Base-by-base conservation (phyloP, 2,888 invertebrate species). In the Tricholauxania praeusta region DNA sequence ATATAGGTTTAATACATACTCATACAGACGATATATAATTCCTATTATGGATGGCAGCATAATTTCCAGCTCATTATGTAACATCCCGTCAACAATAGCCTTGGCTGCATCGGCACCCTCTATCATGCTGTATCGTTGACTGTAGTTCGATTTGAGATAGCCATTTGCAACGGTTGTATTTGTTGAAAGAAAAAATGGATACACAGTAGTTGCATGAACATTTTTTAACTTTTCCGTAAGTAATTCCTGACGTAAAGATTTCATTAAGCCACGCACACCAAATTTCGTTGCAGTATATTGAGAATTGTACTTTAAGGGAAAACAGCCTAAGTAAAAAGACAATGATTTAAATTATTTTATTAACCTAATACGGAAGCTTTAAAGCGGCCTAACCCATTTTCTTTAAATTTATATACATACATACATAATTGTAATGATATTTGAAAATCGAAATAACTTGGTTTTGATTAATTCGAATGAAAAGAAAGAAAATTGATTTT, bases 241-340 rank as follows among this genome's bases (percentile, higher is more conserved):
- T 7, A 87, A 53, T 69, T 87, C 87, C 66, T 78, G 64, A 4
- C 79, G 79, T 10, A 86, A 51, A 1, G 81, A 75, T 12, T 65
- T 75, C 85, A 87, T 87, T 17, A 87, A 79, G 0, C 84, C 85
- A 10, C 80, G 77, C 0, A 85, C 81, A 0, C 81, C 88, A 55
- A 79, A 86, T 78, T 88, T 88, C 7, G 86, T 83, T 17, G 87
- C 79, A 0, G 81, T 77, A 74, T 88, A 88, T 2, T 80, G n/a
- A 0, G 77, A 22, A 12, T 73, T 63, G 28, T 76, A 79, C 3
- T 77, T 71, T 8, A 79, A 0, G 0, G 82, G 73, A 10, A 0
- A 78, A 0, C 0, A 80, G 0, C 28, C 67, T 67, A 47, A 32
- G 7, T 28, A 12, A 19, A 53, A 15, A 8, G 52, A 32, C 28